Evolutionary conservation across 1,140 invertebrate genomes (phyloP).

Genomic region (Pseudachorutes palmiensis): DNA sequence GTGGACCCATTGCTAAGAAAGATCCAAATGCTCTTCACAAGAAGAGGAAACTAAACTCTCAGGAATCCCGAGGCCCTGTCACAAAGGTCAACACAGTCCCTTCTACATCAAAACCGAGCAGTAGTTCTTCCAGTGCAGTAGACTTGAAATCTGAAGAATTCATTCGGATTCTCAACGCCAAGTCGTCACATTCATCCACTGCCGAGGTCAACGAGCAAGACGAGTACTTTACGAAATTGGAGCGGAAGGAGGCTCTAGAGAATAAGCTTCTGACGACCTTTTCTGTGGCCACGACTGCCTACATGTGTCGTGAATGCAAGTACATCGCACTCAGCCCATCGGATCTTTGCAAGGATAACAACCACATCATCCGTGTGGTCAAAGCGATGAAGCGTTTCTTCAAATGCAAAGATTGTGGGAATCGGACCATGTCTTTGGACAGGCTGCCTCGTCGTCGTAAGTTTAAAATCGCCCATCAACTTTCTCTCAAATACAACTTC

Average conservation of each 20-base stretch:
- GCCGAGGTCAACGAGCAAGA: conserved; percentile 62
- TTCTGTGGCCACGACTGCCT: conserved; percentile 76
- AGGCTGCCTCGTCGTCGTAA: conserved; percentile 56
- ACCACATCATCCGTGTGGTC: conserved; percentile 65
- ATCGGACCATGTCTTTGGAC: conserved; percentile 67
- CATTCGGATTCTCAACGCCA: conserved; percentile 66
- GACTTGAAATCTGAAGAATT: conserved; percentile 53
- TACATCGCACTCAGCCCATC: conserved; percentile 77
- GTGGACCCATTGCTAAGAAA: conserved; percentile 55
- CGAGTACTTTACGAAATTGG: conserved; percentile 78
- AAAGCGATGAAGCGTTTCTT: conserved; percentile 82
- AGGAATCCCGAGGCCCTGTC: not conserved
- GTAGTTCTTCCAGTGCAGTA: not conserved
- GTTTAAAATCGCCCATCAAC: too few relatives aligned
- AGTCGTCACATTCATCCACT: conserved; percentile 66
- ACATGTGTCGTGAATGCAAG: conserved; percentile 72
- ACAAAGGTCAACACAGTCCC: not conserved
- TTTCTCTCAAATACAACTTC: too few relatives aligned
- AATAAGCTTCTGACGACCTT: conserved; percentile 81
- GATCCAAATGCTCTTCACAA: conserved; percentile 57
- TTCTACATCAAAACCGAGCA: not conserved
- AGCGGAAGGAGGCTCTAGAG: conserved; percentile 83
- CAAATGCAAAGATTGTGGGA: conserved; percentile 75
- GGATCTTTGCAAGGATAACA: conserved; percentile 71
- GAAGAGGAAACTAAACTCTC: conserved; percentile 21